phyloP scores from a whole-genome alignment of 2,888 invertebrate species.

The Hirtodrosophila trivittata region DNA sequence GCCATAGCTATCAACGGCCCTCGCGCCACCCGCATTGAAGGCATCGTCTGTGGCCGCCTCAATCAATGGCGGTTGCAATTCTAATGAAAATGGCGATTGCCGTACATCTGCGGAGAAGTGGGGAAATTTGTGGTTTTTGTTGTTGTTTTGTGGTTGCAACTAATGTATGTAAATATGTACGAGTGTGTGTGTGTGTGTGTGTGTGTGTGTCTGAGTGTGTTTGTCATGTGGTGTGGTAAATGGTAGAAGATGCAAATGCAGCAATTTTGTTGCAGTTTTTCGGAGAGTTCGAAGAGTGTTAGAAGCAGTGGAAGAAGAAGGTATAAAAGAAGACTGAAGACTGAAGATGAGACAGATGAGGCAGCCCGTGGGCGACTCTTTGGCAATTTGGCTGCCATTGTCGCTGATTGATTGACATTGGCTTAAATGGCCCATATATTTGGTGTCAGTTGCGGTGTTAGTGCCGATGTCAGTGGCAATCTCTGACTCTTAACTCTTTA shows the following conservation, averaged over 20 bases:
- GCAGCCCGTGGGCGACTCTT: constrained; percentile 51
- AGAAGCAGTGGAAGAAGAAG: constrained; percentile 37
- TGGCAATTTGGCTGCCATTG: constrained; percentile 69
- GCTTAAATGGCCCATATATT: constrained; percentile 69
- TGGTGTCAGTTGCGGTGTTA: constrained; percentile 10
- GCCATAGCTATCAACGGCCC: constrained; percentile 82
- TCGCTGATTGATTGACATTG: constrained; percentile 76
- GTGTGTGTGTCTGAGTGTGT: constrained; percentile 1
- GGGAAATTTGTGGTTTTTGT: constrained; percentile 50
- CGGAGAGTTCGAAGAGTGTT: constrained; percentile 38
- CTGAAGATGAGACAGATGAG: constrained; percentile 46
- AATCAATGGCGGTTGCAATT: constrained; percentile 80
- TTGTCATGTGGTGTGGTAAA: constrained; percentile 8
- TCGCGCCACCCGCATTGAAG: constrained; percentile 46
- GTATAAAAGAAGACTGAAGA: constrained; percentile 15
- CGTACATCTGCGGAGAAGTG: constrained; percentile 81
- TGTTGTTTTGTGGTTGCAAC: constrained; percentile 32
- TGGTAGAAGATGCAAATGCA: constrained; percentile 6
- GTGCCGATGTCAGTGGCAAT: neutral
- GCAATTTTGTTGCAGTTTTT: constrained; percentile 35
- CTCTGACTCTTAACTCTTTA: neutral
- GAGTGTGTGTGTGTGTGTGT: constrained; percentile 1
- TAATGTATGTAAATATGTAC: constrained; percentile 10
- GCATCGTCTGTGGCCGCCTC: constrained; percentile 49
- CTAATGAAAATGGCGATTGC: constrained; percentile 82